A percentile compares a stretch with the other conserved stretches of the same genome.
Evolutionary conservation across 37 sponge, comb jelly and placozoan species (phyloP).

Genomic region (Cladorhizidae sp.): DNA sequence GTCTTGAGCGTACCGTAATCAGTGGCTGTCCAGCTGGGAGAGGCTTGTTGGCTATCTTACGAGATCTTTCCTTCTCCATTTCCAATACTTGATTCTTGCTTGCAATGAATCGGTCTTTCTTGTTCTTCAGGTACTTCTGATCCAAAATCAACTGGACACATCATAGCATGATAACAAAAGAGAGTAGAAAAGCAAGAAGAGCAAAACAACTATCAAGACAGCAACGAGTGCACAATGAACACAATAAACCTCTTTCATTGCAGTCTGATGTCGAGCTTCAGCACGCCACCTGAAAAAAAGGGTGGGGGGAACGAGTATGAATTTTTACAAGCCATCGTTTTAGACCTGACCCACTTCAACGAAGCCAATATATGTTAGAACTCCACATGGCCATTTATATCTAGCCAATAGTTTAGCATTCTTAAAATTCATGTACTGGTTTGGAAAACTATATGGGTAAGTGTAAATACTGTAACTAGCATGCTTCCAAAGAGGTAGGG

Average conservation of each 20-base stretch:
- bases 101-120: not conserved
- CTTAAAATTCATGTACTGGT: no score
- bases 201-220: not conserved
- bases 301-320: no score
- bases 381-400: no score
- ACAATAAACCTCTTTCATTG: conserved; percentile 57
- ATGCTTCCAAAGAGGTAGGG: no score
- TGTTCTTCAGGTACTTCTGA: conserved; percentile 8
- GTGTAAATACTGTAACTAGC: no score
- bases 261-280: conserved; percentile 31
- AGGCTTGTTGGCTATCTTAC: conserved; percentile 15
- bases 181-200: not conserved
- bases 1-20: conserved; percentile 24
- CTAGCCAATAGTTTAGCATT: no score
- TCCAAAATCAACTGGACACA: conserved; percentile 19
- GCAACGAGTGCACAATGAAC: not conserved
- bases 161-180: not conserved
- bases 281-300: conserved; percentile 40
- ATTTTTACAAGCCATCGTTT: no score
- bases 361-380: no score
- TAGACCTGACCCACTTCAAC: not conserved
- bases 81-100: conserved; percentile 36
- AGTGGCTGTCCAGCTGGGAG: conserved; percentile 23
- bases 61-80: conserved; percentile 48
- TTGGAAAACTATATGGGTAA: no score